A percentile compares a stretch with the other conserved stretches of the same genome.
Conservation (phyloP, 2,113 vertebrate species). For the Montifringilla adamsi region DNA sequence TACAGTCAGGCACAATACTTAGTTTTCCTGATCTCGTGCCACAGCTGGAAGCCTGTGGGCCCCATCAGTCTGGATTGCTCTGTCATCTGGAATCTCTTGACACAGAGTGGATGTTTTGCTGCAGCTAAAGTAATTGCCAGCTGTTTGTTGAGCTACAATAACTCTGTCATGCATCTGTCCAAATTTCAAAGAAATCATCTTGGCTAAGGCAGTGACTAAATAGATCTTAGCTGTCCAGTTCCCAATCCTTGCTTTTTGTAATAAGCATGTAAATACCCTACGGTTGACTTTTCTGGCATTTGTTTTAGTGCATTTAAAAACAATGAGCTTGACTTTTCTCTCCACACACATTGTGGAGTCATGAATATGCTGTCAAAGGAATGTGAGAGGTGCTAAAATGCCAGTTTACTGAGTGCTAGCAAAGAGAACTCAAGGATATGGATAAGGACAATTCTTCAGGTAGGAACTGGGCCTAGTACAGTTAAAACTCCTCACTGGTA, state of each 20-base stretch:
- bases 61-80: background rate
- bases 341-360: background rate
- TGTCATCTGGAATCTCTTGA: background rate
- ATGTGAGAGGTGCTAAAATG: background rate
- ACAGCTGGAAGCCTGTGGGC: background rate
- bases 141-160: background rate
- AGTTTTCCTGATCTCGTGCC: background rate
- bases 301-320: background rate
- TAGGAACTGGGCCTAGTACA: background rate
- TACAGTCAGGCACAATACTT: background rate
- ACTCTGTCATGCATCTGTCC: background rate
- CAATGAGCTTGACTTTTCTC: background rate
- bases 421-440: background rate
- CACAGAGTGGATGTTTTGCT: background rate
- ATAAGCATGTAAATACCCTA: background rate
- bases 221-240: background rate
- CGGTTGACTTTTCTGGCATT: background rate
- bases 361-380: background rate
- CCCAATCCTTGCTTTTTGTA: background rate
- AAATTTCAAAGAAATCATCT: background rate
- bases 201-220: background rate
- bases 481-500: background rate
- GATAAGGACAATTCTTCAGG: background rate
- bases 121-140: background rate
- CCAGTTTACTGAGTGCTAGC: background rate